Percentiles rank a stretch among this genome's conserved stretches.
phyloP scores from a whole-genome alignment of 2,888 invertebrate species.

The Athrips mouffetella region DNA sequence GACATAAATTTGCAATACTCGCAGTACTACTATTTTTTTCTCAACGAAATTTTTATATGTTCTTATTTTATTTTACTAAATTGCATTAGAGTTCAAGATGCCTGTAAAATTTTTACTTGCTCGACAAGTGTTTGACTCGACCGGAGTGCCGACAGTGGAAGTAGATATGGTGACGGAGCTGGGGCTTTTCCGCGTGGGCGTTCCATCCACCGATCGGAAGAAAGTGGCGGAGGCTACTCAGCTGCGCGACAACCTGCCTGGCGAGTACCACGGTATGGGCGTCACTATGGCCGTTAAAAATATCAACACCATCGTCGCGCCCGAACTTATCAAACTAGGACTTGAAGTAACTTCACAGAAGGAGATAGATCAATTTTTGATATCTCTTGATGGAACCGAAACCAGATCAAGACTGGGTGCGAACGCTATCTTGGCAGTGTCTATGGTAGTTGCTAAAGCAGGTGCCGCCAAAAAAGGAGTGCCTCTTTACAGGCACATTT shows the following conservation, averaged over 20 bases:
- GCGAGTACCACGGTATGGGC: slow-evolving; percentile 94
- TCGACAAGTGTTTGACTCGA: slow-evolving; percentile 97
- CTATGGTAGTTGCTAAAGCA: slow-evolving; percentile 96
- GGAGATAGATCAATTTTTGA: slow-evolving; percentile 91
- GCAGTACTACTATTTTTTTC: neutral
- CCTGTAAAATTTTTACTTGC: slow-evolving; percentile 93
- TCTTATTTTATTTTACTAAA: neutral
- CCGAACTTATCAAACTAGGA: slow-evolving; percentile 87
- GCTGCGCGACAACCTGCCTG: slow-evolving; percentile 92
- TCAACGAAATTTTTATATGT: neutral
- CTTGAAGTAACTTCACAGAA: slow-evolving; percentile 94
- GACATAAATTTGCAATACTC: too few species aligned
- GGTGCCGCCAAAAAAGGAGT: slow-evolving; percentile 96
- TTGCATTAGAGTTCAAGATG: slow-evolving; percentile 72
- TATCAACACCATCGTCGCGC: slow-evolving; percentile 89
- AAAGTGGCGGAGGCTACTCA: slow-evolving; percentile 97
- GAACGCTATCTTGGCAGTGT: slow-evolving; percentile 97
- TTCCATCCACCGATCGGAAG: slow-evolving; percentile 97
- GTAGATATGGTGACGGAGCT: slow-evolving; percentile 90
- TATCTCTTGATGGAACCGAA: slow-evolving; percentile 95
- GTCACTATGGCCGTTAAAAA: slow-evolving; percentile 94
- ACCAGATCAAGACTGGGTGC: slow-evolving; percentile 96
- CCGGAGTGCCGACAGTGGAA: slow-evolving; percentile 98
- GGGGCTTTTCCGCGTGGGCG: slow-evolving; percentile 94
- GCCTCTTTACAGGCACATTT: slow-evolving; percentile 93